phyloP scores from a whole-genome alignment of 1,140 invertebrate species.

The Trichomalopsis sarcophagae region DNA sequence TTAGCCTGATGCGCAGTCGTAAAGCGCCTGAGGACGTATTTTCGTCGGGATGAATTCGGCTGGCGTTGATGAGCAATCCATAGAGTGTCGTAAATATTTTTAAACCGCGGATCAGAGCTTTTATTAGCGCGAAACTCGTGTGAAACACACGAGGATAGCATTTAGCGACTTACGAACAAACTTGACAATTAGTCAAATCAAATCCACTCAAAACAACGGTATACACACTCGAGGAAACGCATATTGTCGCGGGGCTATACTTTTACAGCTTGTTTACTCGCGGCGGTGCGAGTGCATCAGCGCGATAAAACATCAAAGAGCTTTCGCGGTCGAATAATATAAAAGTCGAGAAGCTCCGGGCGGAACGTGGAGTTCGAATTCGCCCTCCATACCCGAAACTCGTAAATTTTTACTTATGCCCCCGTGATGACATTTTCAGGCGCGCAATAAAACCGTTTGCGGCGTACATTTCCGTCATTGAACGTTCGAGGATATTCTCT shows the following conservation, averaged over 20 bases:
- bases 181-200: background rate
- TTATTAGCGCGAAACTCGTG: no score
- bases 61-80: no score
- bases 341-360: no score
- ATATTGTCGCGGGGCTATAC: background rate
- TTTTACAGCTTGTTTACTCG: background rate
- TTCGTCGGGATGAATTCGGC: background rate
- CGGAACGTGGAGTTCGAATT: background rate
- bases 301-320: background rate
- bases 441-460: background rate
- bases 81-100: no score
- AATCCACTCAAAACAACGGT: background rate
- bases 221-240: background rate
- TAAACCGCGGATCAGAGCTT: no score
- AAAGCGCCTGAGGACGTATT: background rate
- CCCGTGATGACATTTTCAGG: background rate
- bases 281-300: background rate
- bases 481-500: background rate
- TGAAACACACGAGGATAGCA: no score
- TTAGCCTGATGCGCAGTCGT: background rate
- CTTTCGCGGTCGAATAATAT: background rate
- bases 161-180: background rate
- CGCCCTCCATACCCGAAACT: background rate
- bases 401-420: constrained; percentile 1
- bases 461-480: background rate